Evolutionary conservation across 1,140 invertebrate genomes (phyloP).

Genomic region (Musca domestica): DNA sequence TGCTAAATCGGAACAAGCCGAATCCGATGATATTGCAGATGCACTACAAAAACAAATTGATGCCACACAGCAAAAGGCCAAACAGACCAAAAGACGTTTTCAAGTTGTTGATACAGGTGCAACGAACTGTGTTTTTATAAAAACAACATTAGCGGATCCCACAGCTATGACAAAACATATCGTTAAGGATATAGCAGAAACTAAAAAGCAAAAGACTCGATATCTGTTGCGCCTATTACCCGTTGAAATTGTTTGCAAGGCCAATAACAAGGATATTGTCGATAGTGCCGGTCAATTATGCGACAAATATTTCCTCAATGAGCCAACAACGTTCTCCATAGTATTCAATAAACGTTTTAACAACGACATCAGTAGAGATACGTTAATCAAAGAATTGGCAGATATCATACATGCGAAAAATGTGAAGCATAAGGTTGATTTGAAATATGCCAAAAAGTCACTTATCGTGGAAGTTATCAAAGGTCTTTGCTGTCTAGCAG

Average conservation of each 20-base stretch:
- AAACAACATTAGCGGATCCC: slow-evolving; percentile 71
- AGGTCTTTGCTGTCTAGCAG: slow-evolving; percentile 63
- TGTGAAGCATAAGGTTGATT: slow-evolving; percentile 68
- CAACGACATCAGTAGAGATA: slow-evolving; percentile 66
- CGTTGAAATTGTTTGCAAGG: slow-evolving; percentile 76
- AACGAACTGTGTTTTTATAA: slow-evolving; percentile 82
- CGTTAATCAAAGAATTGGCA: slow-evolving; percentile 70
- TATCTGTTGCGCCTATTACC: slow-evolving; percentile 77
- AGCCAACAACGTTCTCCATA: slow-evolving; percentile 72
- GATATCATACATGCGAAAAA: slow-evolving; percentile 67
- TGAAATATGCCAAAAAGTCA: slow-evolving; percentile 73
- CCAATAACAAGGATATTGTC: slow-evolving; percentile 71
- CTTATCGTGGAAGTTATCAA: slow-evolving; percentile 78
- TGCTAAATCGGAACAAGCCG: slow-evolving; percentile 21
- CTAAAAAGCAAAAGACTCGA: slow-evolving; percentile 67
- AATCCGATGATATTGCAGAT: slow-evolving; percentile 64
- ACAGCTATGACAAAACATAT: slow-evolving; percentile 68
- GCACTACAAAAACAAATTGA: slow-evolving; percentile 66
- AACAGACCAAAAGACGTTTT: slow-evolving; percentile 56
- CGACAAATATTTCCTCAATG: slow-evolving; percentile 71
- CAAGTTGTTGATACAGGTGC: slow-evolving; percentile 72
- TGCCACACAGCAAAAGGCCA: slow-evolving; percentile 52
- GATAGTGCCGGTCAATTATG: slow-evolving; percentile 65
- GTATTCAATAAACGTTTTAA: slow-evolving; percentile 81
- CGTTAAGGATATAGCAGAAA: slow-evolving; percentile 68